A percentile compares a stretch with the other conserved stretches of the same genome.
These are phyloP conservation scores for Tiliacea citrago DNA, from an alignment of 2,888 invertebrate genomes.

Conservation along the genomic window DNA sequence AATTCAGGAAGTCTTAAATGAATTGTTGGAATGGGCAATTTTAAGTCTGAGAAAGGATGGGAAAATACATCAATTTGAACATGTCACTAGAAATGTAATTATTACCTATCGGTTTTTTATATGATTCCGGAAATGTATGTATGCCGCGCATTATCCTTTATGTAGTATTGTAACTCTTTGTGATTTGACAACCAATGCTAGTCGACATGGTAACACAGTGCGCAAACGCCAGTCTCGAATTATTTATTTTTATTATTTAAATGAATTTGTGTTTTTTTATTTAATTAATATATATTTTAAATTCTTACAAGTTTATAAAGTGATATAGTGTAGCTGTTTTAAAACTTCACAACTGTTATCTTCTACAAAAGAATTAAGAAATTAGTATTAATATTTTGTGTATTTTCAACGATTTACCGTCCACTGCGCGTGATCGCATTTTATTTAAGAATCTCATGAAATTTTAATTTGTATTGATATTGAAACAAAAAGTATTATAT, in stretches of 20 bases:
- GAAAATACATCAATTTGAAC: constrained; percentile 40
- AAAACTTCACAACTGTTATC: constrained; percentile 10
- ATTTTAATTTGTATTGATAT: constrained; percentile 58
- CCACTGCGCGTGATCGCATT: constrained; percentile 56
- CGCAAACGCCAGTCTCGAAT: constrained; percentile 67
- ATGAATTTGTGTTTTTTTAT: constrained; percentile 17
- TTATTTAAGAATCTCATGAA: constrained; percentile 65
- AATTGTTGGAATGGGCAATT: not conserved
- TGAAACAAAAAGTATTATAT: constrained; percentile 67
- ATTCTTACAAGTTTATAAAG: constrained; percentile 16
- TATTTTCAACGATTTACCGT: constrained; percentile 53
- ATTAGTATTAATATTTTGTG: constrained; percentile 24
- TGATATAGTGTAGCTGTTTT: constrained; percentile 13
- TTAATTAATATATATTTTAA: constrained; percentile 11
- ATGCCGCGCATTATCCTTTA: constrained; percentile 61
- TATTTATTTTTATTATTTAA: constrained; percentile 48
- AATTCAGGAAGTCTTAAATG: constrained; percentile 24
- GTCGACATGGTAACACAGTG: constrained; percentile 72
- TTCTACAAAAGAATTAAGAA: constrained; percentile 22
- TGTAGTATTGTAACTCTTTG: constrained; percentile 53
- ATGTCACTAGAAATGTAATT: constrained; percentile 54
- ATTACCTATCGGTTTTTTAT: constrained; percentile 38
- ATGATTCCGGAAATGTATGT: constrained; percentile 35
- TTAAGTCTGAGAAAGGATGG: not conserved
- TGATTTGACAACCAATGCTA: constrained; percentile 72